Evolutionary conservation across 1,140 invertebrate species (phyloP).

Genomic region (Microplitis mediator): DNA sequence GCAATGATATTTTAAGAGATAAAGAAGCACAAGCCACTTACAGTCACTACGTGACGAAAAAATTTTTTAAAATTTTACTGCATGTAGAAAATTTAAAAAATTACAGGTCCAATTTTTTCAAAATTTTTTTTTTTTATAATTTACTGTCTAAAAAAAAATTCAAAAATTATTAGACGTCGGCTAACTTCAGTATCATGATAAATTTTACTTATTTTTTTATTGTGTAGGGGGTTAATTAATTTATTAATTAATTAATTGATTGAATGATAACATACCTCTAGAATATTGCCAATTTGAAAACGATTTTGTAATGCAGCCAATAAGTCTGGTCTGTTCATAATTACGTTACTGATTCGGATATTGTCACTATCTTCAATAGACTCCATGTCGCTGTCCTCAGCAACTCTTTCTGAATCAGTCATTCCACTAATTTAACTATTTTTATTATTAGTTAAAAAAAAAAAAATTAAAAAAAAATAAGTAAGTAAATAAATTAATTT

Average conservation of each 20-base stretch:
- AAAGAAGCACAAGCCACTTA: too few relatives aligned
- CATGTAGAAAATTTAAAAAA: too few relatives aligned
- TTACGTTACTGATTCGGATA: not conserved
- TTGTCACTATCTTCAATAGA: slow-evolving; percentile 50
- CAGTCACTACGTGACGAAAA: too few relatives aligned
- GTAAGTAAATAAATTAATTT: not conserved
- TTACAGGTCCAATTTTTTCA: too few relatives aligned
- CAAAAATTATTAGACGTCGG: too few relatives aligned
- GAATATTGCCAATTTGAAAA: slow-evolving; percentile 34
- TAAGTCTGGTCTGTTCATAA: slow-evolving; percentile 28
- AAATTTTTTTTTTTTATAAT: too few relatives aligned
- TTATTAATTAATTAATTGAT: not conserved
- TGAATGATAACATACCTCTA: slow-evolving; percentile 40
- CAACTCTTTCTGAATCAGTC: slow-evolving; percentile 49
- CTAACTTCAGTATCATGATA: too few relatives aligned
- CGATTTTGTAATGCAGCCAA: slow-evolving; percentile 43
- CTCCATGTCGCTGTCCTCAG: slow-evolving; percentile 47
- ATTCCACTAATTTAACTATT: slow-evolving; percentile 40
- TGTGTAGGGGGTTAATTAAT: not conserved
- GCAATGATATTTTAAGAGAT: too few relatives aligned
- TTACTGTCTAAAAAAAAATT: too few relatives aligned
- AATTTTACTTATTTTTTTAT: not conserved
- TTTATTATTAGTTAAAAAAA: slow-evolving; percentile 1
- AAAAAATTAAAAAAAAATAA: slow-evolving; percentile 14
- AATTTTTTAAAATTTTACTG: too few relatives aligned